These are phyloP conservation scores for Simalia tracyae DNA, from an alignment of 2,797 vertebrate genomes.

Conservation along the genomic window DNA sequence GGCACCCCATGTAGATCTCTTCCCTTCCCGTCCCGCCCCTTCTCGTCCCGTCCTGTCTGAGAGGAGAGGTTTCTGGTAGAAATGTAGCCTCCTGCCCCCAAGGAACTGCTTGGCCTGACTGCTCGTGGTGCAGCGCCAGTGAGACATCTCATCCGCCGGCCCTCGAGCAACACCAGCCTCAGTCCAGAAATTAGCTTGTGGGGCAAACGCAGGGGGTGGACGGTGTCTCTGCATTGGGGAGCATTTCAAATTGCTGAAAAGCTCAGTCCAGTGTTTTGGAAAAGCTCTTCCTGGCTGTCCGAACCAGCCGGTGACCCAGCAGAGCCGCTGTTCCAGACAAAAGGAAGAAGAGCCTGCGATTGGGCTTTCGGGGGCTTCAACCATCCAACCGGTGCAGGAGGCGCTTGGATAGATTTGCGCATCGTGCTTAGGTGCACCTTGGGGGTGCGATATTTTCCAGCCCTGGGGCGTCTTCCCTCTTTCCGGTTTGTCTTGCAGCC, in stretches of 20 bases:
- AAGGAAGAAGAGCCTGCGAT: rapidly evolving
- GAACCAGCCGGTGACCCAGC: background rate
- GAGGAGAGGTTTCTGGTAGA: background rate
- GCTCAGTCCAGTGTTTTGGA: background rate
- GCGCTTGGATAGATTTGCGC: too few species aligned
- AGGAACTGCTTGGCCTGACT: background rate
- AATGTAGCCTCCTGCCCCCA: background rate
- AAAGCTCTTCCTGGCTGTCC: too few species aligned
- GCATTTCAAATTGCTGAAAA: too few species aligned
- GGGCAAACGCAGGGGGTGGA: too few species aligned
- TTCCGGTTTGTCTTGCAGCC: rapidly evolving
- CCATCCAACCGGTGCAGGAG: background rate
- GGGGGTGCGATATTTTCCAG: too few species aligned
- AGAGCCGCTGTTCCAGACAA: rapidly evolving
- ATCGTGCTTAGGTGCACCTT: background rate
- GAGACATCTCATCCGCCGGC: background rate
- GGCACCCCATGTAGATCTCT: too few species aligned
- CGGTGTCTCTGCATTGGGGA: background rate
- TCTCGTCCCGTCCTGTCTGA: background rate
- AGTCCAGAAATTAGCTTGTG: too few species aligned
- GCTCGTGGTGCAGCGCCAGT: background rate
- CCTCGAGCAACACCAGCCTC: too few species aligned
- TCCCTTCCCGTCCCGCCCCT: background rate
- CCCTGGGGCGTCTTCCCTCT: background rate
- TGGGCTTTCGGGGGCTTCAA: background rate